Conservation (phyloP, 2,888 invertebrate species). For the Opisthograptis luteolata region DNA sequence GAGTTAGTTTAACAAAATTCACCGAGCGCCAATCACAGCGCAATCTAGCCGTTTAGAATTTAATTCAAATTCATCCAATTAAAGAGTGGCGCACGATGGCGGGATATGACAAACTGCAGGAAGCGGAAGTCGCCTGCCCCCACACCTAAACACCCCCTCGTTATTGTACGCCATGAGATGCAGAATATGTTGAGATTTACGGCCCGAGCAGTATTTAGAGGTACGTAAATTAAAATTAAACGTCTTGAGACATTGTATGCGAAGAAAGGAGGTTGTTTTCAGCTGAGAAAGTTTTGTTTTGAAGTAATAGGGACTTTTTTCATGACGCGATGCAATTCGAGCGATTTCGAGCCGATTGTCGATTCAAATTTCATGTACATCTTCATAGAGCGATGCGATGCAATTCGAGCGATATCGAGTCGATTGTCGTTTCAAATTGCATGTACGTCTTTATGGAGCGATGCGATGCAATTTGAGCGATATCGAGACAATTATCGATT, state of each 20-base stretch:
- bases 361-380: no score
- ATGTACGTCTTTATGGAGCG: no score
- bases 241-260: neutral
- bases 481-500: no score
- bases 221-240: neutral
- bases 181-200: conserved; percentile 8
- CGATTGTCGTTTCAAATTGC: no score
- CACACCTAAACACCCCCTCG: conserved; percentile 14
- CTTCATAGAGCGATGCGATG: no score
- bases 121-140: conserved; percentile 42
- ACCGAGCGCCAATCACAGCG: conserved; percentile 33
- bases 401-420: no score
- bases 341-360: no score
- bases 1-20: conserved; percentile 22
- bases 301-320: no score
- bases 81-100: conserved; percentile 38
- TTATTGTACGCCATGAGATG: conserved; percentile 27
- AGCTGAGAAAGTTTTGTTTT: neutral
- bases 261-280: neutral
- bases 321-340: no score
- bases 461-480: no score
- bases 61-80: conserved; percentile 53
- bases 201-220: conserved; percentile 1
- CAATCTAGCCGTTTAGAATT: conserved; percentile 42
- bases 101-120: conserved; percentile 54